A percentile compares a stretch with the other conserved stretches of the same genome.
Evolutionary conservation across 2,113 vertebrate genomes (phyloP).

Genomic region (Patagioenas fasciata): DNA sequence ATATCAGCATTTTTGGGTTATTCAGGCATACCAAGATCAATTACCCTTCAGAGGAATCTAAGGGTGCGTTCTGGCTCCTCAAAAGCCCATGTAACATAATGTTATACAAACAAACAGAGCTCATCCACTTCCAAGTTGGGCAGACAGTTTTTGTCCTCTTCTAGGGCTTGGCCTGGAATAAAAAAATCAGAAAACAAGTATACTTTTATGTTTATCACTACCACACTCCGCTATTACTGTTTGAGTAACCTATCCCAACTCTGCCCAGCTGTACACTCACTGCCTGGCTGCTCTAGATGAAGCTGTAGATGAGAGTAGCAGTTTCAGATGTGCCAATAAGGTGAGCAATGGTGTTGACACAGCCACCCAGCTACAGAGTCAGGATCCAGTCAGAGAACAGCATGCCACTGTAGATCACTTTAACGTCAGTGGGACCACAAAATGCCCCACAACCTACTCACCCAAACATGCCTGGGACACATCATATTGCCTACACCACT

Average conservation of each 20-base stretch:
- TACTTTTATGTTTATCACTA: neutral
- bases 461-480: neutral
- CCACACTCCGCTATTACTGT: accelerated
- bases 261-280: neutral
- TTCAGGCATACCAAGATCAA: neutral
- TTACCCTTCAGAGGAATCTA: neutral
- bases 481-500: neutral
- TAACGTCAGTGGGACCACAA: neutral
- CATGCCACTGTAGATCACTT: neutral
- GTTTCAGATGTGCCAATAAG: neutral
- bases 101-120: neutral
- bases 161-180: neutral
- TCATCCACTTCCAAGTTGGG: neutral
- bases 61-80: neutral
- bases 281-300: neutral
- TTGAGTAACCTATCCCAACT: neutral
- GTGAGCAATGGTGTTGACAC: neutral
- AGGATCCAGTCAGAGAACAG: neutral
- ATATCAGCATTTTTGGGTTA: neutral
- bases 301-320: neutral
- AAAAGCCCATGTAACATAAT: neutral
- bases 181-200: neutral
- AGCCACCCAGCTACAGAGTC: neutral
- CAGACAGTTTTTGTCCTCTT: neutral
- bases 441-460: neutral